Evolutionary conservation across 1,140 invertebrate genomes (phyloP), one percentile per base, ranked within the genome.

Genomic region (Caerostris darwini): DNA sequence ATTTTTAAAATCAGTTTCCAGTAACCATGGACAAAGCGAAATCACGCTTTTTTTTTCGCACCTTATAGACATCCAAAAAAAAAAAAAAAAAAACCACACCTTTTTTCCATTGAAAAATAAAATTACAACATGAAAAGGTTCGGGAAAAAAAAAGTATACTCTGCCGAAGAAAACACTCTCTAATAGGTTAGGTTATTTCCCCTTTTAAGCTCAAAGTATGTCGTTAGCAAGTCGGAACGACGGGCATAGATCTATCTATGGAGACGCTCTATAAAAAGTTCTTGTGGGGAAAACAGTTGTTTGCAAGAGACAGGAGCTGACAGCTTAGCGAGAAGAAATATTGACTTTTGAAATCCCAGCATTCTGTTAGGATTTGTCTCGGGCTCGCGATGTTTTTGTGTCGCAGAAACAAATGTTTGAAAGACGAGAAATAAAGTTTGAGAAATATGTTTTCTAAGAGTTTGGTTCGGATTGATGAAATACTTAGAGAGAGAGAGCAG

Each of bases 101-200:
- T 12, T 17, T 14, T 56, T 83, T 19, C 54, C 17, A 8, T n/a
- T 5, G 54, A 83, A 19, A 83, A 88, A 88, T 67, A 88, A 88
- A 88, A 88, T 67, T 53, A 64, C 8, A 50, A 14, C 14, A 10
- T 7, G 50, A 34, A 12, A 77, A 50, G 69, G 7, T 34, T 50
- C 5, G n/a, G 12, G 34, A 12, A 53, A 88, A 17, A 12, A 67
- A 67, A 64, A 88, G 14, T 1, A 12, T 50, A 64, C 53, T 67
- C 50, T 88, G 14, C 86, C 71, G 12, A 14, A n/a, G 53, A n/a
- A 57, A 87, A 50, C 69, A 53, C 10, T 77, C 69, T 34, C 34
- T 34, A 53, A 77, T 77, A 90, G 64, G 57, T 90, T n/a, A n/a
- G n/a, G n/a, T 90, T 90, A 90, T 90, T 90, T 90, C 54, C 67